Conservation (phyloP, 2,888 invertebrate genomes). For the Idaea dimidiata region DNA sequence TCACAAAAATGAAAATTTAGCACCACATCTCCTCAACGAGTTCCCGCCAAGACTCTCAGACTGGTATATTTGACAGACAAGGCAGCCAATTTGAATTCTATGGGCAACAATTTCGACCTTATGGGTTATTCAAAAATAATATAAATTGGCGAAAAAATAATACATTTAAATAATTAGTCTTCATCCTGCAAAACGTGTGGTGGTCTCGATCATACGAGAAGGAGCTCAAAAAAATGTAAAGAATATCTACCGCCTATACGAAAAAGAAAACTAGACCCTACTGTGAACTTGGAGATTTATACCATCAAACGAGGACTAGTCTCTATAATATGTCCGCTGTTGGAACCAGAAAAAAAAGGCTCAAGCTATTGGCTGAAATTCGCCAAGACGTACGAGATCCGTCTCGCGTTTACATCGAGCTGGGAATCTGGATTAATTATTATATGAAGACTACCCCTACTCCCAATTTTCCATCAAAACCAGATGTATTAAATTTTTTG, state of each 20-base stretch:
- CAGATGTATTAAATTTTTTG: not conserved
- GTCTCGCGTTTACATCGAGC: constrained; percentile 3
- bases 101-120: not conserved
- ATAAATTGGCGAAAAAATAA: not conserved
- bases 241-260: constrained; percentile 2
- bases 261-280: constrained; percentile 1
- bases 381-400: constrained; percentile 1
- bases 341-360: not conserved
- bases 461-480: not conserved
- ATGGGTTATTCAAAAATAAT: not conserved
- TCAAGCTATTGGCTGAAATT: not conserved
- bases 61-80: too few relatives aligned
- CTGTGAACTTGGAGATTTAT: not conserved
- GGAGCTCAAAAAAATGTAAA: constrained; percentile 3
- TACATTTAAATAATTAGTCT: not conserved
- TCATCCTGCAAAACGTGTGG: not conserved
- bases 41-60: too few relatives aligned
- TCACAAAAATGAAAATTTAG: too few relatives aligned
- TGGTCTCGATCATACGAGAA: constrained; percentile 1
- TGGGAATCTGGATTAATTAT: constrained; percentile 6
- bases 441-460: constrained; percentile 5
- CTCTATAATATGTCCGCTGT: constrained; percentile 2
- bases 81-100: too few relatives aligned
- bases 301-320: constrained; percentile 2
- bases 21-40: too few relatives aligned